Conservation (phyloP, 1,140 invertebrate genomes). For the Sinonovacula constricta region DNA sequence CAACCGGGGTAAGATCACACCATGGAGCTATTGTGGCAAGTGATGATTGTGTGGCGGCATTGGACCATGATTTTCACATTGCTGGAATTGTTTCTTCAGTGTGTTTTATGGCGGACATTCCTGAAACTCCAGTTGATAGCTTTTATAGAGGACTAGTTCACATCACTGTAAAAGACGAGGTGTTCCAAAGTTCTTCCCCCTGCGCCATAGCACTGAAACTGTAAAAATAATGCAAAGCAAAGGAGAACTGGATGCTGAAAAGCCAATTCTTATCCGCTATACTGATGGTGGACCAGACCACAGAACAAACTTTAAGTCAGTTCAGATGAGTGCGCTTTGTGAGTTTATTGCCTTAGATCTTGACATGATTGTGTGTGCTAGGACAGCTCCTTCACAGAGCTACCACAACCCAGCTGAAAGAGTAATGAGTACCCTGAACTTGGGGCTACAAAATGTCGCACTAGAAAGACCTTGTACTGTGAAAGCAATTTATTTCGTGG, state of each 20-base stretch:
- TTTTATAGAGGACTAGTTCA: constrained; percentile 33
- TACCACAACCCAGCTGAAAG: constrained; percentile 22
- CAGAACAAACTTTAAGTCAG: constrained; percentile 12
- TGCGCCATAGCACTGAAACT: constrained; percentile 28
- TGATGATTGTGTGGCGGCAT: background rate
- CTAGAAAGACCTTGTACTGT: too few species aligned
- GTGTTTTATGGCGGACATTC: constrained; percentile 16
- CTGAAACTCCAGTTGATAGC: background rate
- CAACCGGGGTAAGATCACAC: constrained; percentile 31
- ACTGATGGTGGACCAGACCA: constrained; percentile 37
- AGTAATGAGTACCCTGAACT: constrained; percentile 23
- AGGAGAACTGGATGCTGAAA: background rate
- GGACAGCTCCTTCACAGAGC: constrained; percentile 26
- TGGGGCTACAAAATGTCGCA: constrained; percentile 6
- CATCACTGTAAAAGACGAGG: constrained; percentile 25
- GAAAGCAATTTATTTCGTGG: too few species aligned
- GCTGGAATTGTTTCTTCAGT: constrained; percentile 22
- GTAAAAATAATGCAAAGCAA: constrained; percentile 11
- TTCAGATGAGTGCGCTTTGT: constrained; percentile 10
- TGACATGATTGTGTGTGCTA: constrained; percentile 28
- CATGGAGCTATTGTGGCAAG: constrained; percentile 11
- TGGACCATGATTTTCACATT: constrained; percentile 31
- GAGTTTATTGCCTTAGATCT: constrained; percentile 27
- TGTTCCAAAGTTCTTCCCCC: constrained; percentile 26
- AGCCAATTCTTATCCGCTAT: constrained; percentile 25